Percentiles rank a stretch among this genome's conserved stretches.
phyloP scores from a whole-genome alignment of 2,797 vertebrate genomes.

The Notamacropus eugenii region DNA sequence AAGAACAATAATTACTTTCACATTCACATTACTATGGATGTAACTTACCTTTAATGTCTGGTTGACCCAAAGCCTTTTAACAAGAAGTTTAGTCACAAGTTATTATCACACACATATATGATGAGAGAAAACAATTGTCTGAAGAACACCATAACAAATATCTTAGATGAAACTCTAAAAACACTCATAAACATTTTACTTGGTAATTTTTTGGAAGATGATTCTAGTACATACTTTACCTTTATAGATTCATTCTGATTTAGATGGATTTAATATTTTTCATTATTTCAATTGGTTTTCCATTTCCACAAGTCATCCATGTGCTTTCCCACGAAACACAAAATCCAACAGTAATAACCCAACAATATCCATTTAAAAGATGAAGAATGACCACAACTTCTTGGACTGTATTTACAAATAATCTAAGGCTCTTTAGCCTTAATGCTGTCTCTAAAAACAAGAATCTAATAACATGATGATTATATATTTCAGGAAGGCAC shows the following conservation, averaged over 20 bases:
- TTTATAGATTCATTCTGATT: background rate
- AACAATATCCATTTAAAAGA: constrained; percentile 21
- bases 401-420: background rate
- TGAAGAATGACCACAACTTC: constrained; percentile 21
- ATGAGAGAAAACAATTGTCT: background rate
- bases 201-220: background rate
- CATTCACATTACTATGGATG: background rate
- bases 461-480: constrained; percentile 43
- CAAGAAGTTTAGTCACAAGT: background rate
- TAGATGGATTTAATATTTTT: background rate
- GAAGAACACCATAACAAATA: background rate
- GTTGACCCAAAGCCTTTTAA: background rate
- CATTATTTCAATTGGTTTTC: background rate
- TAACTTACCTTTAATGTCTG: background rate
- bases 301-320: background rate
- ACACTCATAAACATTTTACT: background rate
- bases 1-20: background rate
- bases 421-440: background rate
- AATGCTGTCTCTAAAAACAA: constrained; percentile 29
- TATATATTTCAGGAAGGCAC: constrained; percentile 44
- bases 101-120: background rate
- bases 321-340: background rate
- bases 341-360: background rate
- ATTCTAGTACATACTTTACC: background rate
- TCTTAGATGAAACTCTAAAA: background rate